Percentiles rank a stretch among this genome's conserved stretches.
Conservation (phyloP, 2,888 invertebrate species). For the Lagria hirta region DNA sequence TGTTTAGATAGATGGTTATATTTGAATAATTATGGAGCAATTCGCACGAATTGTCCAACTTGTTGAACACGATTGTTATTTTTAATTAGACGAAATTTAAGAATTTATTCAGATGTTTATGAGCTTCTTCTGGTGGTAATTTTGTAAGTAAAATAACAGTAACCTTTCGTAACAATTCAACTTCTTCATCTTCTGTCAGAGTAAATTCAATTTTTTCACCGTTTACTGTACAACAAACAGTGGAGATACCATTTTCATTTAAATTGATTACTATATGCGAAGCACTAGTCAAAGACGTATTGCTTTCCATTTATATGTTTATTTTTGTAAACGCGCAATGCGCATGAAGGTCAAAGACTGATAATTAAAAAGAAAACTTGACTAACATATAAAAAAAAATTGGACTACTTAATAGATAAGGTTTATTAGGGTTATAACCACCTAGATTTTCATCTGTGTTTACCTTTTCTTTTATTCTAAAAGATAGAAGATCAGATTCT, state of each 20-base stretch:
- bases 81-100: conserved; percentile 1
- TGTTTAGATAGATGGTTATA: too few relatives aligned
- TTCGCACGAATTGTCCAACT: conserved; percentile 1
- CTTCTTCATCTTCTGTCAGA: conserved; percentile 7
- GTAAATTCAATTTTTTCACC: conserved; percentile 8
- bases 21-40: conserved; percentile 1
- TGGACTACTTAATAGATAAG: too few relatives aligned
- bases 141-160: conserved; percentile 3
- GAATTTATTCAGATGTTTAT: conserved; percentile 1
- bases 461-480: too few relatives aligned
- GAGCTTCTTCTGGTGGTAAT: conserved; percentile 1
- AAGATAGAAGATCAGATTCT: too few relatives aligned
- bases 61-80: conserved; percentile 1
- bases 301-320: conserved; percentile 15
- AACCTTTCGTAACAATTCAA: conserved; percentile 9
- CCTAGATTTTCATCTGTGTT: too few relatives aligned
- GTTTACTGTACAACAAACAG: conserved; percentile 3
- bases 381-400: too few relatives aligned
- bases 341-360: too few relatives aligned
- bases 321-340: conserved; percentile 4
- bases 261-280: conserved; percentile 11
- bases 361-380: too few relatives aligned
- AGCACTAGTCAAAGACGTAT: too few relatives aligned
- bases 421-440: too few relatives aligned
- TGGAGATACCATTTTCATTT: conserved; percentile 11